Evolutionary conservation across 2,113 vertebrate species (phyloP).

Genomic region (zebrafish (Danio rerio)): DNA sequence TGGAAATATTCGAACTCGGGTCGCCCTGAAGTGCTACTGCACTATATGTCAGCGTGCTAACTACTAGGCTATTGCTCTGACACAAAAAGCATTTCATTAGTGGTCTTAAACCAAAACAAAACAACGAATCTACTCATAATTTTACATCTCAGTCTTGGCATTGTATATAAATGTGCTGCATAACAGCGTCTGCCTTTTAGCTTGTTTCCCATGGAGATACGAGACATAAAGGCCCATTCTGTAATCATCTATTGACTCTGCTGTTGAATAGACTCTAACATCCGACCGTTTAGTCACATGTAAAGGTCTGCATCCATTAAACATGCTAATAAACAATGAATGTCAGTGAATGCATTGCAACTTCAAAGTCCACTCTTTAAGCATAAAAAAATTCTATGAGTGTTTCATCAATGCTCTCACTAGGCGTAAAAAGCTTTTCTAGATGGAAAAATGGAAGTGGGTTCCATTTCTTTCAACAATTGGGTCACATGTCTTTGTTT

Average conservation of each 20-base stretch:
- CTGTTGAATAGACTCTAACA: background rate
- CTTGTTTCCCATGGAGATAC: background rate
- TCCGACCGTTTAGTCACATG: background rate
- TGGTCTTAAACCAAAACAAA: background rate
- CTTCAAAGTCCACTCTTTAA: constrained; percentile 14
- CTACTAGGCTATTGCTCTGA: too few species aligned
- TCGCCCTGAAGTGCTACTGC: too few species aligned
- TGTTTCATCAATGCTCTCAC: background rate
- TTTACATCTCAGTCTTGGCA: background rate
- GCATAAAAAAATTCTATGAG: constrained; percentile 12
- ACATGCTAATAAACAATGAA: background rate
- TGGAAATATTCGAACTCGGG: too few species aligned
- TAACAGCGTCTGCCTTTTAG: background rate
- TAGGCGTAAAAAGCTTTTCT: constrained; percentile 23
- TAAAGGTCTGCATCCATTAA: constrained; percentile 5
- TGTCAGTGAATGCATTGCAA: background rate
- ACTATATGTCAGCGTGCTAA: too few species aligned
- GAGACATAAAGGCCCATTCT: background rate
- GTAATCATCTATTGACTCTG: background rate
- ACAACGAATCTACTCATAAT: background rate
- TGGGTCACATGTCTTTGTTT: constrained; percentile 38
- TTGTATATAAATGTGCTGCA: background rate
- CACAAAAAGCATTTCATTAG: too few species aligned
- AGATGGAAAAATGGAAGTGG: constrained; percentile 29
- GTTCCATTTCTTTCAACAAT: constrained; percentile 39